Evolutionary conservation across 1,140 invertebrate genomes (phyloP).

Genomic region (Nasonia vitripennis): DNA sequence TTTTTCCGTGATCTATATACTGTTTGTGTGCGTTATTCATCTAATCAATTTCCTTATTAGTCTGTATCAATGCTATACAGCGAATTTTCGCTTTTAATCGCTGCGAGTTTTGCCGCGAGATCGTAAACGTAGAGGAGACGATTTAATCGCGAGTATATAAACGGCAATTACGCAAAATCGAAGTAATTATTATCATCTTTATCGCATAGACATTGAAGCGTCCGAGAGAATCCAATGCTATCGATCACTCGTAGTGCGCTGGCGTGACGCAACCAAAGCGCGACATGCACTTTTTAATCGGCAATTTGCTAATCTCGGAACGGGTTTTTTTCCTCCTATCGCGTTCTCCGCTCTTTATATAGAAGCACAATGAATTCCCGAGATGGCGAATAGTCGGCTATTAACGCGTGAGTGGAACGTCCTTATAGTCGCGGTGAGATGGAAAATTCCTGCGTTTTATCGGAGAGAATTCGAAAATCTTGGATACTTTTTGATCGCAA

Average conservation of each 20-base stretch:
- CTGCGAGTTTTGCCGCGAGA: too few species aligned
- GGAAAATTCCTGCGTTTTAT: background rate
- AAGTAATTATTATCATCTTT: background rate
- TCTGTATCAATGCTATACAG: too few species aligned
- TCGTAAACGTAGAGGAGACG: background rate
- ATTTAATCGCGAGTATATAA: background rate
- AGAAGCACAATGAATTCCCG: background rate
- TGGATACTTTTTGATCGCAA: background rate
- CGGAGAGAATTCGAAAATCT: background rate
- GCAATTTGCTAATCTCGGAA: constrained; percentile 27
- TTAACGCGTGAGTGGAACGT: background rate
- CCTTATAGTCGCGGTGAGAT: background rate
- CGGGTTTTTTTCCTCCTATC: background rate
- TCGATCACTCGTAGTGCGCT: background rate
- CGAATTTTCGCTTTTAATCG: too few species aligned
- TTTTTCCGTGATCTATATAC: too few species aligned
- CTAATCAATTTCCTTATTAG: too few species aligned
- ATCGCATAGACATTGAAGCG: background rate
- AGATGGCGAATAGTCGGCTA: background rate
- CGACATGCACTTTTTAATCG: constrained; percentile 29
- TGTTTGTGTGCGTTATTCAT: too few species aligned
- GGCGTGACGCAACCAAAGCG: background rate
- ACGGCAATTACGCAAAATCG: background rate
- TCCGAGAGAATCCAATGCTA: background rate
- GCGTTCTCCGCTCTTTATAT: background rate